phyloP scores from a whole-genome alignment of 2,113 vertebrate species.

The Marmota flaviventris region DNA sequence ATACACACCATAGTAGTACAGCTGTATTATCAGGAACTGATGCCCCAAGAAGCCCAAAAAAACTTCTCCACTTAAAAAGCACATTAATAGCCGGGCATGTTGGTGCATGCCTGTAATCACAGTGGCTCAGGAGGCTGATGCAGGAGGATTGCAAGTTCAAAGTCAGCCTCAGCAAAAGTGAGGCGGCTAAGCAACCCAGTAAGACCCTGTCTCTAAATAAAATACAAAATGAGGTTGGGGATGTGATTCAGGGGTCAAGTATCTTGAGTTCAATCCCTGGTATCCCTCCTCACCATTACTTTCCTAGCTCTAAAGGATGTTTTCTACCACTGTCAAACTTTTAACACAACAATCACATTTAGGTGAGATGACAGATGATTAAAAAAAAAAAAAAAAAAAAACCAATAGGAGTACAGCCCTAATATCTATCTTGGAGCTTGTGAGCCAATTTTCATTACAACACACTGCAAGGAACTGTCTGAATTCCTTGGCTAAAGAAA shows the following conservation, averaged over 20 bases:
- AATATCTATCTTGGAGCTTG: not conserved
- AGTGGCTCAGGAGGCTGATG: no score
- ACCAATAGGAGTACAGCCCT: not conserved
- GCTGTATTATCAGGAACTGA: not conserved
- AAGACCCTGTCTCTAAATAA: no score
- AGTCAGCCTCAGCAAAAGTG: no score
- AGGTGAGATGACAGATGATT: not conserved
- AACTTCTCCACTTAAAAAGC: not conserved
- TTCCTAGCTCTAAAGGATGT: not conserved
- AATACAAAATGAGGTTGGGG: no score
- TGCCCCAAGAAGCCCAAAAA: not conserved
- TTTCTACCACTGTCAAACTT: not conserved
- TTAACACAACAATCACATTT: not conserved
- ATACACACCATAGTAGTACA: not conserved
- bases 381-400: not conserved
- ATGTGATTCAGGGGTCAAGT: no score
- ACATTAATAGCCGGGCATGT: not conserved
- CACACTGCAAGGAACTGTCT: conserved; percentile 19
- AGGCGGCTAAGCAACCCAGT: no score
- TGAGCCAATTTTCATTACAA: not conserved
- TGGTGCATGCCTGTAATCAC: no score
- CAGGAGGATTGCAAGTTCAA: no score
- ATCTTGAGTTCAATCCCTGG: no score
- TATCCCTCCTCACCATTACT: not conserved
- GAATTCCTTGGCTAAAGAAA: conserved; percentile 40